Evolutionary conservation across 2,797 vertebrate genomes (phyloP), one percentile per base, ranked within the genome.

Genomic region (Balearica regulorum): DNA sequence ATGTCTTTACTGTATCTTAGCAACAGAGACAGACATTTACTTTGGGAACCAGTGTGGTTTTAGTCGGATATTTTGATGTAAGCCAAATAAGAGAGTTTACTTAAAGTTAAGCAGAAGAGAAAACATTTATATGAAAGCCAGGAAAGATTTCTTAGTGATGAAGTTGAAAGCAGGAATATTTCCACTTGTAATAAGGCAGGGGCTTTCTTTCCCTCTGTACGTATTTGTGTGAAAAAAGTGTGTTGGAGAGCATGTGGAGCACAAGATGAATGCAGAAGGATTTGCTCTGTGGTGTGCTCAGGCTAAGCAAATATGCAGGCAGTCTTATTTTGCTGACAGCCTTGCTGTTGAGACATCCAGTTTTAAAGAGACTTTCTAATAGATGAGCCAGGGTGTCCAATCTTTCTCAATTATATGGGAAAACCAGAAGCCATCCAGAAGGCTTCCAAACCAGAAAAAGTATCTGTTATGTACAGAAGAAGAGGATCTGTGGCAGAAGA

Each of bases 11-110:
- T 90, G 89, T 89, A 57, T 88, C 82, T 88, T 93, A 92, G 91
- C 81, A 93, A 70, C 72, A 78, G 81, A 83, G 46, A 26, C 76
- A 92, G 96, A 90, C 69, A 78, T 93, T 96, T 95, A 85, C 93
- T 96, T 93, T 93, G 68, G 39, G 82, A 97, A 91, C 43, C 48
- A 75, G 41, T 70, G 68, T 64, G 54, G 17, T 54, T 91, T 94
- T 91, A 61, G 83, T 93, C 1, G 8, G 49, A 48, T 81, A 65
- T 96, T 95, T 96, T 94, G 77, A 77, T 92, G 61, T 95, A 95
- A 90, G 77, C 82, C 73, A 84, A 96, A 93, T 54, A 83, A 97
- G 82, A 93, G 82, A 94, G 85, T 96, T 97, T 96, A 95, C 89
- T 94, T 96, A 66, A 96, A 95, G 68, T 78, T 93, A 94, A 85